Evolutionary conservation across 2,113 vertebrate genomes (phyloP).

Genomic region (Chiloscyllium plagiosum): DNA sequence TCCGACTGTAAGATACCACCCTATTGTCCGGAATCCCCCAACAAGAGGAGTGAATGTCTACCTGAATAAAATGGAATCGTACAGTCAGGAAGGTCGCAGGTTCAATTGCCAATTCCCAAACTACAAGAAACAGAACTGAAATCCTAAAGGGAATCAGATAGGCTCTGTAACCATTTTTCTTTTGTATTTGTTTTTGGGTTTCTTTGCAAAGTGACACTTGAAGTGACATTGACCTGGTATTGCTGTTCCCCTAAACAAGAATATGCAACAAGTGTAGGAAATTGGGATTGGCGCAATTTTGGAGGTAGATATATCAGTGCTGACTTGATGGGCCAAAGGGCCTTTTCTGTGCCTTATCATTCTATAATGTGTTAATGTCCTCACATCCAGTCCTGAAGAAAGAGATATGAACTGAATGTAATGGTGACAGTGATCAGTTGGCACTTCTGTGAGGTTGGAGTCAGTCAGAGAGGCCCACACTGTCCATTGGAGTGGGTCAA

Average conservation of each 20-base stretch:
- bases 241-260: no score
- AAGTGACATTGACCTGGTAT: neutral
- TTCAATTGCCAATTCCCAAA: neutral
- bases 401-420: neutral
- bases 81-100: neutral
- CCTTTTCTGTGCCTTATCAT: no score
- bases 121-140: no score
- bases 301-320: no score
- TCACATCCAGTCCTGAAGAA: neutral
- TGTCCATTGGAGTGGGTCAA: neutral
- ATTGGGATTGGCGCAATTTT: no score
- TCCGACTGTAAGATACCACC: neutral
- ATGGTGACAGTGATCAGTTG: neutral
- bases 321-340: no score
- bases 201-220: neutral
- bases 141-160: neutral
- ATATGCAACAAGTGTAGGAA: no score
- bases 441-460: neutral
- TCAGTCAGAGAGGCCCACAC: neutral
- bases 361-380: no score
- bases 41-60: neutral
- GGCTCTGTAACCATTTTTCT: no score
- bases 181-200: neutral
- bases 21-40: neutral
- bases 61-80: neutral